A percentile compares a stretch with the other conserved stretches of the same genome.
These are phyloP conservation scores for Plecotus auritus DNA, from an alignment of 2,113 vertebrate species.

Conservation along the genomic window DNA sequence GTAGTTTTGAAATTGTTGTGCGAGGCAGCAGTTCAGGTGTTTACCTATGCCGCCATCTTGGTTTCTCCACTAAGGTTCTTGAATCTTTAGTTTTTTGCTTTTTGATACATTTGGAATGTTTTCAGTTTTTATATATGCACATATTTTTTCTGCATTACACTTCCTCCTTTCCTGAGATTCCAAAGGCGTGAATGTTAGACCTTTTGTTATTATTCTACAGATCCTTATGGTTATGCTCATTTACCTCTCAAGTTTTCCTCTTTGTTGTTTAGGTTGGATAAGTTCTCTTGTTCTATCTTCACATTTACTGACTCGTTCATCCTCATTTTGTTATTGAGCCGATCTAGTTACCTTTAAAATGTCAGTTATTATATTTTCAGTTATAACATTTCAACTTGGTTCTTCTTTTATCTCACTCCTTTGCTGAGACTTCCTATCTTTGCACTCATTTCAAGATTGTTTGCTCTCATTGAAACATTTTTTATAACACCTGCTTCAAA, in stretches of 20 bases:
- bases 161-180: background rate
- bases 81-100: background rate
- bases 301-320: background rate
- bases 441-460: background rate
- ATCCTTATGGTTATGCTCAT: background rate
- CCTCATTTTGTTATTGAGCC: background rate
- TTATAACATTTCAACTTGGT: slow-evolving; percentile 8
- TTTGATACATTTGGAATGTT: slow-evolving; percentile 21
- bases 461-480: background rate
- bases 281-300: background rate
- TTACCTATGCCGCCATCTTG: no score
- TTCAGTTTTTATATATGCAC: background rate
- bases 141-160: background rate
- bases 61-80: background rate
- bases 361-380: background rate
- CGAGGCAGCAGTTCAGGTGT: no score
- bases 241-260: slow-evolving; percentile 1
- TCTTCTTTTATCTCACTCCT: background rate
- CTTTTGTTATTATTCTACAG: background rate
- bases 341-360: background rate
- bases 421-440: background rate
- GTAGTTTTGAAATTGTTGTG: no score
- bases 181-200: background rate
- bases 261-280: slow-evolving; percentile 8
- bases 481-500: background rate